Conservation (phyloP, 2,888 invertebrate species). For the Matsumyia berberina region DNA sequence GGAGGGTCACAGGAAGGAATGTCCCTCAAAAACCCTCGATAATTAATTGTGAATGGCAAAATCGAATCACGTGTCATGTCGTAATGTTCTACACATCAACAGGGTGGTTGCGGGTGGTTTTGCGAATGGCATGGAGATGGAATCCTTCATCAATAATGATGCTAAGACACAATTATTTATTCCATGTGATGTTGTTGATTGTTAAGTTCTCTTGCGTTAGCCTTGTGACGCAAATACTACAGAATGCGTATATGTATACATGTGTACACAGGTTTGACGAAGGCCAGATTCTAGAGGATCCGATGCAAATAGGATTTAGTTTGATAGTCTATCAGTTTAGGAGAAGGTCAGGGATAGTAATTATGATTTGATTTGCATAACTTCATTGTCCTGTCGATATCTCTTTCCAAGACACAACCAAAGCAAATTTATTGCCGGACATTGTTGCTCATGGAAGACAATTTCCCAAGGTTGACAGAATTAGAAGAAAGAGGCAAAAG, state of each 20-base stretch:
- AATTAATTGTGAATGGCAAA: constrained; percentile 69
- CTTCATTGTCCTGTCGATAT: too few relatives aligned
- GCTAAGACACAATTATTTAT: constrained; percentile 16
- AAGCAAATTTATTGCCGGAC: too few relatives aligned
- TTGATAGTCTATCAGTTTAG: too few relatives aligned
- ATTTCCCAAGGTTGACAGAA: too few relatives aligned
- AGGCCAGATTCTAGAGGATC: too few relatives aligned
- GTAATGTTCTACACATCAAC: constrained; percentile 29
- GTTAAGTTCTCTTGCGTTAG: neutral
- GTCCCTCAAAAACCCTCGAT: constrained; percentile 31
- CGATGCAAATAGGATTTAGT: too few relatives aligned
- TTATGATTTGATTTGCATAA: neutral
- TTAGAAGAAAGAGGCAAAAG: too few relatives aligned
- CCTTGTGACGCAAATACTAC: neutral
- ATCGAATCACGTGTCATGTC: constrained; percentile 71
- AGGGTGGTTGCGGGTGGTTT: constrained; percentile 3
- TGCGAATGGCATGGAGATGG: constrained; percentile 11
- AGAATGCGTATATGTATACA: too few relatives aligned
- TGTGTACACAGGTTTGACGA: too few relatives aligned
- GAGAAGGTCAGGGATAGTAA: neutral
- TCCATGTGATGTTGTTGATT: neutral
- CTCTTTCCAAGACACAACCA: too few relatives aligned
- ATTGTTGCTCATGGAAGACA: too few relatives aligned
- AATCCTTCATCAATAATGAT: constrained; percentile 48
- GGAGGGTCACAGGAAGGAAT: neutral